Evolutionary conservation across 2,888 invertebrate genomes (phyloP), one percentile per base, ranked within the genome.

Genomic region (Polydrusus cervinus): DNA sequence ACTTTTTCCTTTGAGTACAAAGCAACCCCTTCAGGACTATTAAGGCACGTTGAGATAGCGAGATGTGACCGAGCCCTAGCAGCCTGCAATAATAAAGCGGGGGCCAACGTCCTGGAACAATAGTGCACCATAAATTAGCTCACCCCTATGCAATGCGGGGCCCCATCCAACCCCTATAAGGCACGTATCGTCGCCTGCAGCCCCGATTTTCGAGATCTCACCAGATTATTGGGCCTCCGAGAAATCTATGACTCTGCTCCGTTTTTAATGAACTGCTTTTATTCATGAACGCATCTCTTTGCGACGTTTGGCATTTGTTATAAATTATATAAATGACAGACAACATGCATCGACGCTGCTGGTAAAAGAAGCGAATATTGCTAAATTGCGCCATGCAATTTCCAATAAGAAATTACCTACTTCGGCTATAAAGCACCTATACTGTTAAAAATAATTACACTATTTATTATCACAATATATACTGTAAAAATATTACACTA

Each of bases 51-150:
- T 25, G 25, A 25, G 1, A 25, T 55, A 30, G 30, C n/a, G 30
- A 55, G 14, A 30, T 55, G 30, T 30, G n/a, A 8, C n/a, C 9
- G 30, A 25, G 51, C 51, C 18, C 51, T 25, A 30, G 30, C 20
- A 10, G 25, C 25, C 38, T 57, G 14, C 8, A 16, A 16, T 57
- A 38, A 38, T 57, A 57, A 57, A 38, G 34, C 13, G 53, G 53
- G n/a, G 70, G 70, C 62, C 70, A 62, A 62, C 62, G 70, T 45
- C 70, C 70, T 70, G 51, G 38, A 49, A 70, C 62, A 70, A 70
- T 70, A 34, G 70, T 70, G 70, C 40, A 43, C 70, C 70, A 70
- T 70, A 70, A 70, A 70, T 70, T 70, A 70, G 70, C 70, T 51
- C 61, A 61, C 70, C 70, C 70, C 53, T 62, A 53, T 70, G 53